Conservation (phyloP, 1,140 invertebrate genomes). For the Teleopsis dalmanni region DNA sequence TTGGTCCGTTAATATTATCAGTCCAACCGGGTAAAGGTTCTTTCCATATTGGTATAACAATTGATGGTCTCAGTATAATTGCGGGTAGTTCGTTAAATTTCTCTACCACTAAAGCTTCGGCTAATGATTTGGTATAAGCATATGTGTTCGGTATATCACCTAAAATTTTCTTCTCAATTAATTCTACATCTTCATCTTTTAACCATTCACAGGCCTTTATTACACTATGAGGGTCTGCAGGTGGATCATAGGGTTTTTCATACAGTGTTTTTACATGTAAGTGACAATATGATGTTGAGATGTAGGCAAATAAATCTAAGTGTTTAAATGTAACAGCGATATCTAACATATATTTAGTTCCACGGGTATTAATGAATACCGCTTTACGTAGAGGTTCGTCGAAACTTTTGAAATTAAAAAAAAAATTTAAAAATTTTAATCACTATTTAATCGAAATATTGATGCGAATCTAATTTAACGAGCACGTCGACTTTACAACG, state of each 20-base stretch:
- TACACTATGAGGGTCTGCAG: constrained; percentile 79
- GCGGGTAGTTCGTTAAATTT: constrained; percentile 65
- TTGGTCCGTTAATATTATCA: constrained; percentile 86
- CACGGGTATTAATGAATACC: constrained; percentile 66
- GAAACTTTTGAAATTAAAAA: constrained; percentile 44
- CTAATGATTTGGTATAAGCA: constrained; percentile 84
- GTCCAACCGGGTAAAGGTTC: constrained; percentile 85
- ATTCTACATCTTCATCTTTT: constrained; percentile 66
- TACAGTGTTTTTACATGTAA: constrained; percentile 57
- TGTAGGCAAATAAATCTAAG: constrained; percentile 55
- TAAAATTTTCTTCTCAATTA: constrained; percentile 57
- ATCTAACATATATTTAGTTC: constrained; percentile 65
- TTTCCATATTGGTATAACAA: constrained; percentile 76
- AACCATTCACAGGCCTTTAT: constrained; percentile 85
- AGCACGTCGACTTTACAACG: no score
- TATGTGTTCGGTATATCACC: constrained; percentile 83
- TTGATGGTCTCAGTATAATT: constrained; percentile 82
- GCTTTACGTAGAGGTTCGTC: constrained; percentile 67
- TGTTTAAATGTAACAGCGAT: constrained; percentile 68
- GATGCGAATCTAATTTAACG: no score
- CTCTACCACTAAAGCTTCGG: constrained; percentile 74
- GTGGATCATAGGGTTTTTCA: constrained; percentile 74
- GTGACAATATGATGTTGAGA: constrained; percentile 59
- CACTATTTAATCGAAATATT: no score
- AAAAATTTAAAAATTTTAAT: no score